Conservation (phyloP, 2,888 invertebrate genomes). For the Limnephilus auricula region DNA sequence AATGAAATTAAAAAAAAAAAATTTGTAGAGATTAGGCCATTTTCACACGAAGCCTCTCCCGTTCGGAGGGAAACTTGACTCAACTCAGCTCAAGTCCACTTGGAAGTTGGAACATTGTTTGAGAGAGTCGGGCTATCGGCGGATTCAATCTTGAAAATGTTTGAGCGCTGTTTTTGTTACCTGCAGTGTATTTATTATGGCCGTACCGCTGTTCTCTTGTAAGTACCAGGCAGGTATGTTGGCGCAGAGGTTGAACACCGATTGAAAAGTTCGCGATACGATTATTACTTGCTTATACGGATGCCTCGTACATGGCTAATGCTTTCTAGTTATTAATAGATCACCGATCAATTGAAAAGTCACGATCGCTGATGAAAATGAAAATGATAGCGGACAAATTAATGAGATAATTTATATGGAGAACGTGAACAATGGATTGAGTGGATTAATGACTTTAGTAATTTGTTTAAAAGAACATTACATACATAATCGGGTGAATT, state of each 20-base stretch:
- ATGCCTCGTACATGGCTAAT: background rate
- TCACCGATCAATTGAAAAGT: constrained; percentile 15
- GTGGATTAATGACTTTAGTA: background rate
- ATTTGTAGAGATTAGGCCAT: background rate
- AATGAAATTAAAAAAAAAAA: background rate
- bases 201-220: constrained; percentile 56
- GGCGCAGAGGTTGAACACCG: constrained; percentile 45
- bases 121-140: constrained; percentile 57
- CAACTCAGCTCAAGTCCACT: constrained; percentile 36
- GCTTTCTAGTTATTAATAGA: constrained; percentile 21
- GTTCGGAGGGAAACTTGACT: constrained; percentile 27
- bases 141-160: constrained; percentile 62
- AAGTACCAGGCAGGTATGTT: constrained; percentile 48
- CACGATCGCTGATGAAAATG: background rate
- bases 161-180: constrained; percentile 63
- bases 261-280: constrained; percentile 41
- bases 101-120: constrained; percentile 50
- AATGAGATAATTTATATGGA: background rate
- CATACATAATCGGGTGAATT: background rate
- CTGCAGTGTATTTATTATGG: constrained; percentile 58
- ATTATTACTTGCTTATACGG: constrained; percentile 19
- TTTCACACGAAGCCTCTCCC: constrained; percentile 27
- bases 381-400: constrained; percentile 16
- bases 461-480: background rate
- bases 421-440: background rate